A percentile compares a stretch with the other conserved stretches of the same genome.
Evolutionary conservation across 1,140 invertebrate genomes (phyloP).

Genomic region (Andricus grossulariae): DNA sequence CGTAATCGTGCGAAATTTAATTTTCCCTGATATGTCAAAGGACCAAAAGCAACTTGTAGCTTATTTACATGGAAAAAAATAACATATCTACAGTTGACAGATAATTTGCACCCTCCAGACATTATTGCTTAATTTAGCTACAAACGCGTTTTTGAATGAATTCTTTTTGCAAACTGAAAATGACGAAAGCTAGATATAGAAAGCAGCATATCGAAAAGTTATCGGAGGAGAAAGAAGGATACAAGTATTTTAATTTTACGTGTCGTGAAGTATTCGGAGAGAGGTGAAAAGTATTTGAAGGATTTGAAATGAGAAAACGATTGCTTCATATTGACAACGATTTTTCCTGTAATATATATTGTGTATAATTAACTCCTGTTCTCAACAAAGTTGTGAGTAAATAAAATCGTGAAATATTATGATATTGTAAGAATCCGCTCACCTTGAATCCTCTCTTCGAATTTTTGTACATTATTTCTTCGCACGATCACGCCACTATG

Average conservation of each 20-base stretch:
- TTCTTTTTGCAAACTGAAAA: not conserved
- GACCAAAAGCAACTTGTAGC: not conserved
- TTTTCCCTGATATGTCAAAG: not conserved
- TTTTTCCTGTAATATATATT: constrained; percentile 12
- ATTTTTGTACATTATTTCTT: constrained; percentile 30
- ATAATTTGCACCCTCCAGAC: no score
- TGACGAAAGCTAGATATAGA: constrained; percentile 6
- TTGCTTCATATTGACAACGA: constrained; percentile 8
- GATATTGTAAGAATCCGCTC: not conserved
- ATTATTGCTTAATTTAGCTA: not conserved
- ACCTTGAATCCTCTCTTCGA: constrained; percentile 22
- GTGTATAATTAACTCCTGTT: constrained; percentile 9
- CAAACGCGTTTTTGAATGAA: not conserved
- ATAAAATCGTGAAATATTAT: constrained; percentile 1
- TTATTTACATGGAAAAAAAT: not conserved
- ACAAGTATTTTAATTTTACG: constrained; percentile 20
- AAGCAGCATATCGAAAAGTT: not conserved
- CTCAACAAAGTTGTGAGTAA: not conserved
- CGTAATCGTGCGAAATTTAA: constrained; percentile 3
- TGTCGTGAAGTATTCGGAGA: constrained; percentile 2
- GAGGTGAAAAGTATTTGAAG: not conserved
- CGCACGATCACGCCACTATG: constrained; percentile 14
- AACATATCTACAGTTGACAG: not conserved
- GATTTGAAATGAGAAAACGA: not conserved
- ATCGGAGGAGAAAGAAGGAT: not conserved